Conservation (phyloP, 2,888 invertebrate genomes). For the Heliconius cydno region DNA sequence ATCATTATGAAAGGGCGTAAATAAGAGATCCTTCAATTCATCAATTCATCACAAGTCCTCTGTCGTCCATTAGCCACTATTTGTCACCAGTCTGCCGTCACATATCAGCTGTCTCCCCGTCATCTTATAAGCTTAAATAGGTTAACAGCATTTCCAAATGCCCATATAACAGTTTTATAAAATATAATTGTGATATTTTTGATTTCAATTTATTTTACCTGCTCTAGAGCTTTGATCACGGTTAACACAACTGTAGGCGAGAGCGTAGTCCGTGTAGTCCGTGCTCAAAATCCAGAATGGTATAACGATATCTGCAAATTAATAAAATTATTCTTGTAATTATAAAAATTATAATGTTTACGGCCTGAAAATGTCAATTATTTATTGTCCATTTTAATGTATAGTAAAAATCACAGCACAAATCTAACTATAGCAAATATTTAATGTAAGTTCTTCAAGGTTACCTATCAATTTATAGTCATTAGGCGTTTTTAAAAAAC, state of each 20-base stretch:
- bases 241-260: conserved; percentile 84
- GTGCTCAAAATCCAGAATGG: conserved; percentile 65
- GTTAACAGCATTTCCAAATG: not conserved
- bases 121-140: too few species aligned
- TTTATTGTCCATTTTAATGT: too few species aligned
- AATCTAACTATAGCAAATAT: too few species aligned
- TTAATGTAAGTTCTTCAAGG: too few species aligned
- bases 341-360: too few species aligned
- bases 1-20: not conserved
- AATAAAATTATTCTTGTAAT: not conserved
- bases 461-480: too few species aligned
- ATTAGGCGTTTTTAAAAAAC: too few species aligned
- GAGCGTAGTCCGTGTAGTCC: conserved; percentile 82
- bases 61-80: too few species aligned
- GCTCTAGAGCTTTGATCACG: conserved; percentile 63
- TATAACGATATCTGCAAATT: conserved; percentile 51
- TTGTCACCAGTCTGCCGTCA: not conserved
- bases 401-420: too few species aligned
- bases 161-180: not conserved
- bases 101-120: not conserved
- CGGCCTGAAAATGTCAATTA: too few species aligned
- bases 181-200: not conserved
- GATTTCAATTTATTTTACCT: conserved; percentile 55
- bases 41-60: too few species aligned
- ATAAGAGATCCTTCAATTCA: not conserved